A percentile compares a stretch with the other conserved stretches of the same genome.
phyloP scores from a whole-genome alignment of 2,797 vertebrate genomes.

The Melanogrammus aeglefinus region DNA sequence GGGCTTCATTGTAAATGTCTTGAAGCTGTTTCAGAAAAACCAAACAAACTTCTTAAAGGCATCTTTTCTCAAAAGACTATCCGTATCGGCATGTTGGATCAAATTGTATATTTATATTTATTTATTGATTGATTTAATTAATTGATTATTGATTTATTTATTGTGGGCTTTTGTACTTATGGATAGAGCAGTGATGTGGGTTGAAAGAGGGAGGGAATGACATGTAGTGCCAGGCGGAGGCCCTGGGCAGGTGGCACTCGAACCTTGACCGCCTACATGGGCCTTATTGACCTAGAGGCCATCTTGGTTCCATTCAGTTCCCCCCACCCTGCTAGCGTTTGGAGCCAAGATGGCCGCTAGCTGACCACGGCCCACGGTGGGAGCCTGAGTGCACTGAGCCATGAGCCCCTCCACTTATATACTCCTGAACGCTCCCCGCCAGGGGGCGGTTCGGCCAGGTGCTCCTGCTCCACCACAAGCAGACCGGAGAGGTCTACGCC shows the following conservation, averaged over 20 bases:
- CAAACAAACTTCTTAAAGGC: background rate
- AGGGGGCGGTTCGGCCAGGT: constrained; percentile 85
- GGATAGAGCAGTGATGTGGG: too few relatives aligned
- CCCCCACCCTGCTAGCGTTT: background rate
- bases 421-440: background rate
- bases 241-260: too few relatives aligned
- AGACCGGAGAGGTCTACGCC: constrained; percentile 70
- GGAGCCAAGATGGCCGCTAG: background rate
- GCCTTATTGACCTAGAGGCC: background rate
- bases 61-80: too few relatives aligned
- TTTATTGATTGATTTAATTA: too few relatives aligned
- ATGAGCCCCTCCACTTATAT: background rate
- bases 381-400: background rate
- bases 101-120: too few relatives aligned
- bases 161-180: too few relatives aligned
- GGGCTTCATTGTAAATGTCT: background rate
- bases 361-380: background rate
- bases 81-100: too few relatives aligned
- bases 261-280: too few relatives aligned
- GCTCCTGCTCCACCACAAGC: constrained; percentile 77
- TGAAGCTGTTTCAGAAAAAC: background rate
- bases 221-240: too few relatives aligned
- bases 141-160: too few relatives aligned
- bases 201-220: too few relatives aligned
- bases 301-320: constrained; percentile 1